Evolutionary conservation across 2,113 vertebrate genomes (phyloP).

Genomic region (Protobothrops flavoviridis): DNA sequence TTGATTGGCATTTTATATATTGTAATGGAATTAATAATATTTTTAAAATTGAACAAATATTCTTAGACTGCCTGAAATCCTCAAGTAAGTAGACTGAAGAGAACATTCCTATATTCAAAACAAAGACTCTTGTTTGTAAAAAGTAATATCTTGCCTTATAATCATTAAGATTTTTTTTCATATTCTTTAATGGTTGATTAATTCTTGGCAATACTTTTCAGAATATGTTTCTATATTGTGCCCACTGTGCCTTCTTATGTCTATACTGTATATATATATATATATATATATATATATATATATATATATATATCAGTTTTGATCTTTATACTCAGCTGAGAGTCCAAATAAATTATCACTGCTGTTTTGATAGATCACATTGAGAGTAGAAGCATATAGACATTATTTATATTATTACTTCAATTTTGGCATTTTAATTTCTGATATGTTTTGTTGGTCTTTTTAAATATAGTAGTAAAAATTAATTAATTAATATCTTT

Average conservation of each 20-base stretch:
- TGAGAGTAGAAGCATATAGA: neutral
- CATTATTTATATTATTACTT: constrained; percentile 1
- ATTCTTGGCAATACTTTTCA: constrained; percentile 2
- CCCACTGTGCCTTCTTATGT: neutral
- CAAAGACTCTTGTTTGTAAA: constrained; percentile 39
- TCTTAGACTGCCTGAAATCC: constrained; percentile 70
- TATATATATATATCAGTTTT: neutral
- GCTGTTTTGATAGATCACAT: neutral
- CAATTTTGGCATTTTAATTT: constrained; percentile 17
- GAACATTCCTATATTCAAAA: constrained; percentile 48
- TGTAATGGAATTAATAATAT: constrained; percentile 8
- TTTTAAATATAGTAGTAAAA: constrained; percentile 34
- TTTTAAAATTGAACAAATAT: constrained; percentile 54
- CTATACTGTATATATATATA: neutral
- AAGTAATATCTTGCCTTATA: constrained; percentile 38
- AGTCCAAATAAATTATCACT: neutral
- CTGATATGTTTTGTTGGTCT: constrained; percentile 25
- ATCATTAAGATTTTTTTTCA: constrained; percentile 20
- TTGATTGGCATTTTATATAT: neutral
- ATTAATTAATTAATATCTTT: constrained; percentile 49
- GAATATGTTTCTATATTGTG: constrained; percentile 5
- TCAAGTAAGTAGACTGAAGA: constrained; percentile 64
- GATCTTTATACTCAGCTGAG: neutral
- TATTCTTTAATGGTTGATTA: constrained; percentile 28
- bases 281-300: too few relatives aligned